Conservation (phyloP, 2,888 invertebrate species). For the Aspidapion aeneum region DNA sequence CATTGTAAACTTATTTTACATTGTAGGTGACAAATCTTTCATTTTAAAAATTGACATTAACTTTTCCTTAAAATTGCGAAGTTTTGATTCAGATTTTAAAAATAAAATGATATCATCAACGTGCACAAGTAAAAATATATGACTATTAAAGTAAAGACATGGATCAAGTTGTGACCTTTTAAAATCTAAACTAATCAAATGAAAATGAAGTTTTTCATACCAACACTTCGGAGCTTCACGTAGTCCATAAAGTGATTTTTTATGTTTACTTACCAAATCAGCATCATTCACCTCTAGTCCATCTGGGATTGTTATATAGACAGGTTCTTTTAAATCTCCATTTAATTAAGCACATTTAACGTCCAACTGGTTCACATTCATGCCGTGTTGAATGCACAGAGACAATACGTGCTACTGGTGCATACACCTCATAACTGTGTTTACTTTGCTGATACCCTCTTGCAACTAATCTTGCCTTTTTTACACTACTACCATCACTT, state of each 20-base stretch:
- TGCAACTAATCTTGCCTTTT: not conserved
- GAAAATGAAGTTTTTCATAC: not conserved
- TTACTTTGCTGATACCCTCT: not conserved
- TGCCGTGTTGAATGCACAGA: not conserved
- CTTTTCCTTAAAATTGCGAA: not conserved
- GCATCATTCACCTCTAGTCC: not conserved
- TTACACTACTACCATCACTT: not conserved
- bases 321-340: not conserved
- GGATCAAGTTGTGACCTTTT: not conserved
- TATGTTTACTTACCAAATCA: not conserved
- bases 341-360: not conserved
- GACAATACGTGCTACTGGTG: not conserved
- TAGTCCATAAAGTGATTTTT: not conserved
- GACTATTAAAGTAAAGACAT: not conserved
- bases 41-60: not conserved
- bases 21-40: not conserved
- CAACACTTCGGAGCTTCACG: not conserved
- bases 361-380: not conserved
- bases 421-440: not conserved
- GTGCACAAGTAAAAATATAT: not conserved
- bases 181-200: not conserved
- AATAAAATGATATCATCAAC: not conserved
- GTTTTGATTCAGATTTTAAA: not conserved
- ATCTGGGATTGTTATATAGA: not conserved
- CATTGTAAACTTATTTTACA: not conserved